Evolutionary conservation across 2,113 vertebrate species (phyloP).

Genomic region (Callospermophilus lateralis): DNA sequence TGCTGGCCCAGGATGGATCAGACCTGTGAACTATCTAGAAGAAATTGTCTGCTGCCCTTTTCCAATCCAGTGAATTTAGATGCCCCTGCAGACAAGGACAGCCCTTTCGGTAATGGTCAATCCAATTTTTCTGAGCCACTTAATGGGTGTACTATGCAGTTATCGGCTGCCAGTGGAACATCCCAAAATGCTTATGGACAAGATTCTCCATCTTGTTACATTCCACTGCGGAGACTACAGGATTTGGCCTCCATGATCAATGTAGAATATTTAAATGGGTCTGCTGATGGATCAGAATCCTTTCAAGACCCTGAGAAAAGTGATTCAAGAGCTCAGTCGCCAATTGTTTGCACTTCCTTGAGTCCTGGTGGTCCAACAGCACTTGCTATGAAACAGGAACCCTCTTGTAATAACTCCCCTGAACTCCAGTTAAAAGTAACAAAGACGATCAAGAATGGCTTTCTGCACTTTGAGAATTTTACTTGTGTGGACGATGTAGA

Average conservation of each 20-base stretch:
- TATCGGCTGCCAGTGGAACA: conserved; percentile 87
- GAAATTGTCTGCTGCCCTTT: conserved; percentile 88
- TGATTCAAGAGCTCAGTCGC: conserved; percentile 83
- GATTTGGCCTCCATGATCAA: conserved; percentile 95
- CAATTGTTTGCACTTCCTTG: conserved; percentile 81
- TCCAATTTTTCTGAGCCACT: conserved; percentile 87
- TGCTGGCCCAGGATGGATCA: conserved; percentile 93
- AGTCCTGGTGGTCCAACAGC: conserved; percentile 76
- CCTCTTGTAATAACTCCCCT: conserved; percentile 82
- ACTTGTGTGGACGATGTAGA: conserved; percentile 83
- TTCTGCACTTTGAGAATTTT: conserved; percentile 83
- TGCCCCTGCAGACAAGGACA: conserved; percentile 87
- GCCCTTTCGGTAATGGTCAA: conserved; percentile 88
- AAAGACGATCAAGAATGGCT: conserved; percentile 83
- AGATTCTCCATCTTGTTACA: conserved; percentile 91
- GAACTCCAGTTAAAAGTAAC: conserved; percentile 82
- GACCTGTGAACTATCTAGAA: conserved; percentile 89
- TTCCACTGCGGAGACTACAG: conserved; percentile 92
- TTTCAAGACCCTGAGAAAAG: conserved; percentile 86
- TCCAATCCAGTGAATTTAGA: conserved; percentile 90
- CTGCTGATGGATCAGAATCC: conserved; percentile 86
- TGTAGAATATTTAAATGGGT: conserved; percentile 89
- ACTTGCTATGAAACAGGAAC: conserved; percentile 81
- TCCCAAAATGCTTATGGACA: conserved; percentile 88
- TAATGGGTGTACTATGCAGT: conserved; percentile 85